These are phyloP conservation scores for Brenthis hecate DNA, from an alignment of 2,888 invertebrate genomes.

Conservation along the genomic window DNA sequence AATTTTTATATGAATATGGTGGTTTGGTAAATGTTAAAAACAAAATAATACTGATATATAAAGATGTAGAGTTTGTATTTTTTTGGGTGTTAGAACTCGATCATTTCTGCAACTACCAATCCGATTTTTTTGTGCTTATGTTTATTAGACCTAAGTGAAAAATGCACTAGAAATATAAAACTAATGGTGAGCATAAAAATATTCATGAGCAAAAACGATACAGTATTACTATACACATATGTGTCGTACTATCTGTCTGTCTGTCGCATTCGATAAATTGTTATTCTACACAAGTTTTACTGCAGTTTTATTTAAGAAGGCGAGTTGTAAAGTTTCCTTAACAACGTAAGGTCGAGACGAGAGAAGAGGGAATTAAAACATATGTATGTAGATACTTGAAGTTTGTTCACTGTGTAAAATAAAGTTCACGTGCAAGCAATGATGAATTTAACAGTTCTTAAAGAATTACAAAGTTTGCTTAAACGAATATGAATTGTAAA, in stretches of 20 bases:
- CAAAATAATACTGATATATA: too few relatives aligned
- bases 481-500: background rate
- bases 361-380: conserved; percentile 17
- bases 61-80: too few relatives aligned
- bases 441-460: conserved; percentile 10
- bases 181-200: too few relatives aligned
- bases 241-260: background rate
- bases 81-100: too few relatives aligned
- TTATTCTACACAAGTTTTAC: conserved; percentile 21
- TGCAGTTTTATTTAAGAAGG: conserved; percentile 23
- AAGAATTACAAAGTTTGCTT: background rate
- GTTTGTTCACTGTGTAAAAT: conserved; percentile 1
- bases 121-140: too few relatives aligned
- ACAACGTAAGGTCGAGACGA: conserved; percentile 18
- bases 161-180: too few relatives aligned
- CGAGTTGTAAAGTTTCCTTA: conserved; percentile 24
- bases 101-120: too few relatives aligned
- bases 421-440: conserved; percentile 3
- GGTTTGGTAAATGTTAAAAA: too few relatives aligned
- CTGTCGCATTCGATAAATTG: conserved; percentile 7
- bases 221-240: background rate
- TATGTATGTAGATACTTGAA: conserved; percentile 18
- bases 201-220: too few relatives aligned
- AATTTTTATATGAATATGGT: too few relatives aligned
- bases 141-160: too few relatives aligned